A percentile compares a stretch with the other conserved stretches of the same genome.
phyloP scores from a whole-genome alignment of 2,888 invertebrate genomes.

The Chrysodeixis includens region DNA sequence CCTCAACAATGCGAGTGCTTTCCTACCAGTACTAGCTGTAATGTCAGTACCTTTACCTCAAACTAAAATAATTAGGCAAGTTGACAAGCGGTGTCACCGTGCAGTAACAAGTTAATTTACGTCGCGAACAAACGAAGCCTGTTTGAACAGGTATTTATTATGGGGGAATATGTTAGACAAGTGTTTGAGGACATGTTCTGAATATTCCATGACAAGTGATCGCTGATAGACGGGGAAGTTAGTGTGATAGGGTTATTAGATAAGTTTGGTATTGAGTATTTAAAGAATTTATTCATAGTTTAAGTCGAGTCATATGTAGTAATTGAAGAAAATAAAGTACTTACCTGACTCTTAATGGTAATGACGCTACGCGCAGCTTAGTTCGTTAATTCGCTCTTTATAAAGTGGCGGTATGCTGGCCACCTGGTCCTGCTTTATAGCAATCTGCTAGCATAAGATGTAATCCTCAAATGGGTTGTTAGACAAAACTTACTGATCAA shows the following conservation, averaged over 20 bases:
- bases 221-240: slow-evolving; percentile 18
- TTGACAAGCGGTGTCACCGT: slow-evolving; percentile 65
- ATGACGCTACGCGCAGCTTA: no score
- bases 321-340: no score
- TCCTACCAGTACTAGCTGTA: slow-evolving; percentile 19
- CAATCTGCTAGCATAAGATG: no score
- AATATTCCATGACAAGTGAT: slow-evolving; percentile 46
- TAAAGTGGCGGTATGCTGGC: no score
- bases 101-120: slow-evolving; percentile 74
- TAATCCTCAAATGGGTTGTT: no score
- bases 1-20: neutral
- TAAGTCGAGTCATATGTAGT: no score
- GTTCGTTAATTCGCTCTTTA: no score
- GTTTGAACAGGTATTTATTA: slow-evolving; percentile 58
- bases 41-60: slow-evolving; percentile 43
- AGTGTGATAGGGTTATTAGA: neutral
- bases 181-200: slow-evolving; percentile 37
- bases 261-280: neutral
- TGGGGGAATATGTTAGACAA: slow-evolving; percentile 33
- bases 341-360: no score
- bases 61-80: slow-evolving; percentile 72
- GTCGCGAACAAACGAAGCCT: slow-evolving; percentile 68
- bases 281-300: no score
- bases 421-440: no score
- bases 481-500: no score